These are phyloP conservation scores for Miniopterus natalensis DNA, from an alignment of 2,113 vertebrate genomes.

Conservation along the genomic window DNA sequence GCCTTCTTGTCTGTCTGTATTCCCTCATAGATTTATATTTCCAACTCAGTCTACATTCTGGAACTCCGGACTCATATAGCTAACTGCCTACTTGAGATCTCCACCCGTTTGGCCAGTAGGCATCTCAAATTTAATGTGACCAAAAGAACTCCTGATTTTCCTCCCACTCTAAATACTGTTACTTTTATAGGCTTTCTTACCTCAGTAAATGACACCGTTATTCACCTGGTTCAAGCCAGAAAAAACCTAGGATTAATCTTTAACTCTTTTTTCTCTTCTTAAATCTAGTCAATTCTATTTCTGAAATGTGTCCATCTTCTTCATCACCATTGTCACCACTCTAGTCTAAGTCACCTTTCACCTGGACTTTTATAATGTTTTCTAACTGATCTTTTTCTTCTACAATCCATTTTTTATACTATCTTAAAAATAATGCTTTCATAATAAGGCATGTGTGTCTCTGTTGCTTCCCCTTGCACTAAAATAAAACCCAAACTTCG, in stretches of 20 bases:
- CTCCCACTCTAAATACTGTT: background rate
- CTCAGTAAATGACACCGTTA: background rate
- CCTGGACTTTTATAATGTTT: background rate
- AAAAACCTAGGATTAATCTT: background rate
- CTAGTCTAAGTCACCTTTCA: background rate
- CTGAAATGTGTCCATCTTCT: background rate
- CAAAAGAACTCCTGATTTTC: background rate
- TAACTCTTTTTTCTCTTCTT: background rate
- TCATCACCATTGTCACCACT: background rate
- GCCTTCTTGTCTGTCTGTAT: background rate
- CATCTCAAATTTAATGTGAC: background rate
- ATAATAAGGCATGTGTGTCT: background rate
- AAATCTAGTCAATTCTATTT: background rate
- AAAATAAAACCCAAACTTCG: constrained; percentile 18
- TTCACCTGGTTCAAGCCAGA: background rate
- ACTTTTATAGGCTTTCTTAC: constrained; percentile 21
- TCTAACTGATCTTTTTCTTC: background rate
- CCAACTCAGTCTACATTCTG: background rate
- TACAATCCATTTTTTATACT: background rate
- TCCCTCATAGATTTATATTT: background rate
- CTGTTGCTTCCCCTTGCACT: constrained; percentile 26
- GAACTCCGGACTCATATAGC: background rate
- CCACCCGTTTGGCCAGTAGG: background rate
- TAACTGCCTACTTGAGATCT: background rate
- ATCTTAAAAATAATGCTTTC: constrained; percentile 22